Base-by-base conservation (phyloP, 2,797 vertebrate genomes). In the Gephyroberyx darwinii region DNA sequence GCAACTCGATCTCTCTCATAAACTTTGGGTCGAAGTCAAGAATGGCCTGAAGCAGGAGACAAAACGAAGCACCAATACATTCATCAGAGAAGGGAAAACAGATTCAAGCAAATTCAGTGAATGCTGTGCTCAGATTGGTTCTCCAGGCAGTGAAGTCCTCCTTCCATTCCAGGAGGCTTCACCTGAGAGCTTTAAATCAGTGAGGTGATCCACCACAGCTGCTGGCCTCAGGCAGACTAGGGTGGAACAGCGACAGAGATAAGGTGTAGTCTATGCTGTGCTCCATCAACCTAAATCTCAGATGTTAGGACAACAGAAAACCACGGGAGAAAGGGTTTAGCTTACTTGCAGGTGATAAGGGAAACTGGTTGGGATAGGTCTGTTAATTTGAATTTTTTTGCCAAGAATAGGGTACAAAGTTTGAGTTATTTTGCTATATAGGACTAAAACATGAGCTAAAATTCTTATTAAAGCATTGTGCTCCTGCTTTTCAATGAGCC, bases 141-240 rank as follows among this genome's bases (percentile, higher is more conserved):
- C 45, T 63, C 50, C 12, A 14, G 39, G 31, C 65, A 63, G 22
- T 20, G 14, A 13, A 48, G 12, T 61, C 17, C 16, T 62, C 52
- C n/a, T 43, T 53, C 52, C 41, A 52, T 79, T 68, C 63, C 61
- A 69, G 80, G 59, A 80, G 69, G 56, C 73, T 70, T 81, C 84
- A 84, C 68, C 86, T 86, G 82, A 75, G 33, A 70, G 71, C 61
- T 50, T 75, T 86, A 88, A 81, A 87, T 90, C 79, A 82, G 45
- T 13, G 5, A 53, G n/a, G 16, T 31, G 26, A 63, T 16, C 58
- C 26, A 57, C 16, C 53, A 74, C 84, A 91, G 88, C 70, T 88
- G 85, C 60, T 65, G 65, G 64, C 60, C 57, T 71, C 4, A 67
- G 74, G 66, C 33, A 13, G 1, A 22, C 4, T 3, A 7, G 20